Evolutionary conservation across 1,140 invertebrate species (phyloP).

Genomic region (Pachypeltis micranthus): DNA sequence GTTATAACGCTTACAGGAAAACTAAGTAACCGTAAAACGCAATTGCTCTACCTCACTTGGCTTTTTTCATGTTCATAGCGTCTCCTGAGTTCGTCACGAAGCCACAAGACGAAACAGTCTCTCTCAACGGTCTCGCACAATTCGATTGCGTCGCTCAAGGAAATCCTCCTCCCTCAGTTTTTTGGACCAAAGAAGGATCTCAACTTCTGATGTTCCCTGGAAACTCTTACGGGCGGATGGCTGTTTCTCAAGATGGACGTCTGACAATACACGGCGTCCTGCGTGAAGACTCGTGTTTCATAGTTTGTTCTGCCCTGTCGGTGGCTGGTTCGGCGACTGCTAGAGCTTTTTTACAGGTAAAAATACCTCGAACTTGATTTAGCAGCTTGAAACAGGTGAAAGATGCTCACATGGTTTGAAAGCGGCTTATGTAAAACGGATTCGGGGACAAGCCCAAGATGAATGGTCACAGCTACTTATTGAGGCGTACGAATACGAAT

Average conservation of each 20-base stretch:
- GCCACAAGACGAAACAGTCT: constrained; percentile 61
- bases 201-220: constrained; percentile 73
- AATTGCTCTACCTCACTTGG: no score
- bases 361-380: no score
- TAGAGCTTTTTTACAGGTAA: constrained; percentile 60
- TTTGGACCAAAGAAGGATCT: constrained; percentile 73
- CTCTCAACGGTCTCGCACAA: constrained; percentile 56
- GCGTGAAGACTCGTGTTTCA: constrained; percentile 68
- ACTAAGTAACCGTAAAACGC: no score
- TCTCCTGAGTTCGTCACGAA: constrained; percentile 61
- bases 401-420: no score
- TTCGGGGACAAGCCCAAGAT: no score
- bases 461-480: no score
- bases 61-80: constrained; percentile 41
- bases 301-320: constrained; percentile 74
- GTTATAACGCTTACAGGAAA: neutral
- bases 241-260: constrained; percentile 58
- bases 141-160: constrained; percentile 70
- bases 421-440: no score
- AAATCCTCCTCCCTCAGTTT: constrained; percentile 68
- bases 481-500: no score
- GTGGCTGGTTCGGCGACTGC: constrained; percentile 70
- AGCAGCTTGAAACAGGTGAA: no score
- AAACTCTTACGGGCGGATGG: constrained; percentile 57
- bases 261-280: constrained; percentile 58